A percentile compares a stretch with the other conserved stretches of the same genome.
Evolutionary conservation across 2,113 vertebrate genomes (phyloP).

Genomic region (Limnothrissa miodon): DNA sequence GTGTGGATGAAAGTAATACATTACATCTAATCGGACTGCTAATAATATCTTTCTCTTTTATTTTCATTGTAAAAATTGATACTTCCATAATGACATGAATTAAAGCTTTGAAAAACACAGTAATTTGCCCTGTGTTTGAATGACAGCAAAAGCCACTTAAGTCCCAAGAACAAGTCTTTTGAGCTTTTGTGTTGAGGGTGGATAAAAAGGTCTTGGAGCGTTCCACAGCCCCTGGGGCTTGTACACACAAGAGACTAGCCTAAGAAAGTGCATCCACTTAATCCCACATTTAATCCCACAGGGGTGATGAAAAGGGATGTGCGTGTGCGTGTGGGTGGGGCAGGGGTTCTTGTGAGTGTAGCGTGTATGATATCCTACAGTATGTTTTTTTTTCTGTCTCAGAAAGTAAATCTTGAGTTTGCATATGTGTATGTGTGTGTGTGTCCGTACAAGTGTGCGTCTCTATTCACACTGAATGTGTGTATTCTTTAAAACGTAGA

Average conservation of each 20-base stretch:
- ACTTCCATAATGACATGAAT: background rate
- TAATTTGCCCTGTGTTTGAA: background rate
- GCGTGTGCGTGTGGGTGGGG: background rate
- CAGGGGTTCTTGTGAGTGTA: background rate
- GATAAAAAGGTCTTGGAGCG: background rate
- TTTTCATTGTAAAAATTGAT: background rate
- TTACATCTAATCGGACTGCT: background rate
- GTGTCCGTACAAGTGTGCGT: too few species aligned
- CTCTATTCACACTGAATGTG: too few species aligned
- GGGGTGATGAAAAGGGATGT: constrained; percentile 48
- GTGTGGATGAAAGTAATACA: background rate
- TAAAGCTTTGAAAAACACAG: background rate
- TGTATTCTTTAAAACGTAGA: too few species aligned
- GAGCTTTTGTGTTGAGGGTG: background rate
- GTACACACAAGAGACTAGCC: constrained; percentile 41
- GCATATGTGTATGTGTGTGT: background rate
- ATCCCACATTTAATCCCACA: constrained; percentile 39
- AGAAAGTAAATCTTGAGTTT: too few species aligned
- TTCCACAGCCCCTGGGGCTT: constrained; percentile 18
- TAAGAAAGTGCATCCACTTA: constrained; percentile 33
- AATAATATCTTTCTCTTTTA: background rate
- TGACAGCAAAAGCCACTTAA: background rate
- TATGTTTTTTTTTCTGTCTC: too few species aligned
- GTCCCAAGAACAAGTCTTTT: background rate
- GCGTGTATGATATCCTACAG: too few species aligned